These are phyloP conservation scores for Hesperophylax magnus DNA, from an alignment of 1,140 invertebrate genomes.

Conservation along the genomic window DNA sequence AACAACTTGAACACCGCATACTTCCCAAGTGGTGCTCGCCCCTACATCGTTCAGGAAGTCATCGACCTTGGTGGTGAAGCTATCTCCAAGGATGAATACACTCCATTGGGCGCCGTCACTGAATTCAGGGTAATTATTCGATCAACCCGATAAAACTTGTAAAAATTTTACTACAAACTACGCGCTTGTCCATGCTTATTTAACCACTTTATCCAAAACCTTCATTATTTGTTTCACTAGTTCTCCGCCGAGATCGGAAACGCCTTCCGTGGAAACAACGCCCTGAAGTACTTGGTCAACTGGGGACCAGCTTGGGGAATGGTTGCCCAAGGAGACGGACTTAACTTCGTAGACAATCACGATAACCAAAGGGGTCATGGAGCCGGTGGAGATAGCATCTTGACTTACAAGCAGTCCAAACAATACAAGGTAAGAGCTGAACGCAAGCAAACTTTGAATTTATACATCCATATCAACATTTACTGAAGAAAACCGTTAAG, in stretches of 20 bases:
- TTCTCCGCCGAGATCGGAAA: conserved; percentile 58
- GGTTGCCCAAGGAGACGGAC: conserved; percentile 69
- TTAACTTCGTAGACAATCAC: conserved; percentile 78
- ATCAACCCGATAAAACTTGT: too few relatives aligned
- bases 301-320: conserved; percentile 75
- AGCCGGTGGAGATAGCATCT: conserved; percentile 66
- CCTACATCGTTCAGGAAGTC: conserved; percentile 86
- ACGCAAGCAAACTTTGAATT: too few relatives aligned
- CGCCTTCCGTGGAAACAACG: conserved; percentile 63
- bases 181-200: too few relatives aligned
- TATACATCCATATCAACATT: too few relatives aligned
- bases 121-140: conserved; percentile 73
- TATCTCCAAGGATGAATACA: conserved; percentile 77
- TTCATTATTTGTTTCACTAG: conserved; percentile 19
- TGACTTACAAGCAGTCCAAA: conserved; percentile 75
- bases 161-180: too few relatives aligned
- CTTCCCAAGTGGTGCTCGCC: conserved; percentile 72
- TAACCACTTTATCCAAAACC: neutral
- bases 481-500: neutral
- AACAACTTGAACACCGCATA: conserved; percentile 75
- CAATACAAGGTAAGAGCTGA: conserved; percentile 69
- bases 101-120: conserved; percentile 77
- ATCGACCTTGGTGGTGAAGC: conserved; percentile 84
- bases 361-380: conserved; percentile 74
- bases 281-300: conserved; percentile 67